Conservation (phyloP, 2,113 vertebrate species). For the Notothenia rossii region DNA sequence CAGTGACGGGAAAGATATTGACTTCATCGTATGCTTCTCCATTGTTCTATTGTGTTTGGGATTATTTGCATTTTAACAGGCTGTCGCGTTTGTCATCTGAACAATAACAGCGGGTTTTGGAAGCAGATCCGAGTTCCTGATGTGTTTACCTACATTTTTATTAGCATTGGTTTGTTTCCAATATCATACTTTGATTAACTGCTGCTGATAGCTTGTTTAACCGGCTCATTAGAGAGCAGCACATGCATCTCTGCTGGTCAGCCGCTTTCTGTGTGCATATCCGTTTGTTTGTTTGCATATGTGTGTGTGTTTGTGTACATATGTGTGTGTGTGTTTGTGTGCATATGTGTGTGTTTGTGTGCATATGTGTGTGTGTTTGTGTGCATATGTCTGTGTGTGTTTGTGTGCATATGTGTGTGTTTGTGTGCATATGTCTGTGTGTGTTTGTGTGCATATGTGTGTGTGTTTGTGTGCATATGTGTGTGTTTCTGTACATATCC, state of each 20-base stretch:
- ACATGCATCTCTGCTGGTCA: conserved; percentile 29
- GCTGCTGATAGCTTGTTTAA: conserved; percentile 40
- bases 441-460: no score
- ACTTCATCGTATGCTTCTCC: not conserved
- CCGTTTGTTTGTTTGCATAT: no score
- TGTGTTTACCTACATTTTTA: conserved; percentile 53
- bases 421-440: no score
- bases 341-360: no score
- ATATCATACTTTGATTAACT: conserved; percentile 52
- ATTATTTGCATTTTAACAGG: conserved; percentile 7
- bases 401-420: no score
- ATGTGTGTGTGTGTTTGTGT: no score
- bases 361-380: no score
- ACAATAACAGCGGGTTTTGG: not conserved
- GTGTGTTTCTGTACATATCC: no score
- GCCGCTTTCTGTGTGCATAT: conserved; percentile 14
- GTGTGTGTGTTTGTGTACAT: no score
- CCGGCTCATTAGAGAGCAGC: conserved; percentile 56
- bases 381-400: no score
- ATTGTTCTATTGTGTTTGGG: not conserved
- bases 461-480: no score
- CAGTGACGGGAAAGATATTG: not conserved
- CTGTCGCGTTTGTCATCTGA: conserved; percentile 22
- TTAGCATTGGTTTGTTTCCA: conserved; percentile 51
- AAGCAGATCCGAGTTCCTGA: conserved; percentile 24